Evolutionary conservation across 30 jellyfish, hydroid and myxozoan genomes (phyloP).

Genomic region (Cassiopea andromeda): DNA sequence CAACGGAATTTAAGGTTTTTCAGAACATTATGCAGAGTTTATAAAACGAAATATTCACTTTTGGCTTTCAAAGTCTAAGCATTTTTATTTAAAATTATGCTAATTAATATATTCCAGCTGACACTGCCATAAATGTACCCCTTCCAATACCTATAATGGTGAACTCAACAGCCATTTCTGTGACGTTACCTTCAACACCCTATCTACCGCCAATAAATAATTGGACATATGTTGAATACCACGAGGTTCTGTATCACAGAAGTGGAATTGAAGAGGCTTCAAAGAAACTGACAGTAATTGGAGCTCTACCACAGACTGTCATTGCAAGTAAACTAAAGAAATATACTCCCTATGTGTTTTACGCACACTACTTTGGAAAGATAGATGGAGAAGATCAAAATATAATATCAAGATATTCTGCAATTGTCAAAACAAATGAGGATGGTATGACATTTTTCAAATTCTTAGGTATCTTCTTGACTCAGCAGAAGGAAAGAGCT

Average conservation of each 20-base stretch:
- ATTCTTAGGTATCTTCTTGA: too few relatives aligned
- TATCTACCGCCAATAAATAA: constrained; percentile 17
- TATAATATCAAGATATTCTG: constrained; percentile 2
- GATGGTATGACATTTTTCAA: constrained; percentile 3
- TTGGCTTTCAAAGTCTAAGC: too few relatives aligned
- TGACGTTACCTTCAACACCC: constrained; percentile 23
- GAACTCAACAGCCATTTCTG: constrained; percentile 23
- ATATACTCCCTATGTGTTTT: constrained; percentile 26
- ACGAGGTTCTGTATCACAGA: constrained; percentile 20
- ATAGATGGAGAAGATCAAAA: constrained; percentile 9
- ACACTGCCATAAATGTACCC: constrained; percentile 10
- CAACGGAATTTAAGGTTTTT: too few relatives aligned
- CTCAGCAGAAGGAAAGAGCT: too few relatives aligned
- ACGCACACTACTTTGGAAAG: constrained; percentile 31
- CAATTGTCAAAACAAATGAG: constrained; percentile 11
- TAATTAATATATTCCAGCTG: not conserved
- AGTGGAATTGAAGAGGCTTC: not conserved
- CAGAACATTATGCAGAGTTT: too few relatives aligned
- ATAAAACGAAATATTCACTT: too few relatives aligned
- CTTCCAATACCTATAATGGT: constrained; percentile 28
- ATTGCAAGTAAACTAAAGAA: constrained; percentile 18
- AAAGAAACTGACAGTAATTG: not conserved
- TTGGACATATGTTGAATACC: constrained; percentile 16
- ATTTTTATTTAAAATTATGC: too few relatives aligned
- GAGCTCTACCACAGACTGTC: constrained; percentile 26